Evolutionary conservation across 2,797 vertebrate genomes (phyloP).

Genomic region (Xyrichtys novacula): DNA sequence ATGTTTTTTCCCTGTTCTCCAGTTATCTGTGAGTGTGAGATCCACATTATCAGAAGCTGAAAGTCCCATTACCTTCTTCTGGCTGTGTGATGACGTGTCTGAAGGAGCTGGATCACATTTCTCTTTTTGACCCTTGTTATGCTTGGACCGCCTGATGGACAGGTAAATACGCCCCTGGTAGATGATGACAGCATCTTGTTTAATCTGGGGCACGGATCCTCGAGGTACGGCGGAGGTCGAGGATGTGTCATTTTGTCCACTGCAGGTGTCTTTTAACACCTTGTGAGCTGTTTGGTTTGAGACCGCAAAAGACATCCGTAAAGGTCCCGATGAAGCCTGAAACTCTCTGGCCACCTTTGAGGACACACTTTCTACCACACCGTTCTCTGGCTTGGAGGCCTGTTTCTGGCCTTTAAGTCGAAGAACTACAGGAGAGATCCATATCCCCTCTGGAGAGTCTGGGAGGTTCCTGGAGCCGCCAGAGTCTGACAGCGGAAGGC

Average conservation of each 20-base stretch:
- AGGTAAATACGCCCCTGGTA: constrained; percentile 61
- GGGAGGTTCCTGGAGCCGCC: background rate
- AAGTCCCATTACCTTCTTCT: constrained; percentile 45
- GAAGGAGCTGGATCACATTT: background rate
- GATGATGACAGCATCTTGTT: constrained; percentile 54
- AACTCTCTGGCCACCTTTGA: constrained; percentile 1
- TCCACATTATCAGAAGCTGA: background rate
- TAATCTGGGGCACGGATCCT: accelerated
- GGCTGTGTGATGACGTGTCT: background rate
- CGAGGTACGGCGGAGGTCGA: background rate
- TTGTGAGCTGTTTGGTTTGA: constrained; percentile 47
- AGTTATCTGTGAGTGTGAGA: background rate
- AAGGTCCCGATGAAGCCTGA: background rate
- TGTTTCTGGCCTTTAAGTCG: constrained; percentile 41
- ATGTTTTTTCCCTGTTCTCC: background rate
- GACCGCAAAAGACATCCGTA: constrained; percentile 64
- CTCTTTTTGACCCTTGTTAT: background rate
- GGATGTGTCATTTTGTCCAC: background rate
- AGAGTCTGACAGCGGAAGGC: background rate
- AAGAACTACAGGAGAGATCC: constrained; percentile 71
- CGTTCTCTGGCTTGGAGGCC: background rate
- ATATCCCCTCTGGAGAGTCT: constrained; percentile 42
- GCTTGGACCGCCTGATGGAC: constrained; percentile 49
- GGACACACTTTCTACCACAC: background rate
- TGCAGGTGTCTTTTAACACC: constrained; percentile 47